Conservation (phyloP, 2,888 invertebrate species). For the Palloptera scutellata region DNA sequence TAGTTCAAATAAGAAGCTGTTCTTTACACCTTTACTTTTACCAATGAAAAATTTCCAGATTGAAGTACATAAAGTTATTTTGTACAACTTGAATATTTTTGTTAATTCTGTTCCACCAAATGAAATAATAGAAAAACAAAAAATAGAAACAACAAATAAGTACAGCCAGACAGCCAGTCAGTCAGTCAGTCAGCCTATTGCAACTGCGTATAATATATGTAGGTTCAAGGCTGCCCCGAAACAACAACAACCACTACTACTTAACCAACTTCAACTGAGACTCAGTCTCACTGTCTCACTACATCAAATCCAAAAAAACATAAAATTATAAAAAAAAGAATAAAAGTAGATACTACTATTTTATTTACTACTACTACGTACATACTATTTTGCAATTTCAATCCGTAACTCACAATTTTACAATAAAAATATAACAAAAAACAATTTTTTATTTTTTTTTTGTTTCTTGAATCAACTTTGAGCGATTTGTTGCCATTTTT, state of each 20-base stretch:
- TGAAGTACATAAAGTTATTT: too few species aligned
- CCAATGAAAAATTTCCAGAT: too few species aligned
- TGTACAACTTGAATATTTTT: too few species aligned
- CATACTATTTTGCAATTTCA: constrained; percentile 13
- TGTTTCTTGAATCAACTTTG: constrained; percentile 30
- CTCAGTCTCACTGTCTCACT: neutral
- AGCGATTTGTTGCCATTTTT: constrained; percentile 48
- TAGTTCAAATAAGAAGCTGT: too few species aligned
- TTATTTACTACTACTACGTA: neutral
- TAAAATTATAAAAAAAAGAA: neutral
- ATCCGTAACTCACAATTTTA: constrained; percentile 3
- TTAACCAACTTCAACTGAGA: neutral
- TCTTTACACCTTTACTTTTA: too few species aligned
- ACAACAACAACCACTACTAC: constrained; percentile 5
- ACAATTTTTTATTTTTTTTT: too few species aligned
- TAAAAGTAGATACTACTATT: neutral
- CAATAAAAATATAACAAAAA: neutral
- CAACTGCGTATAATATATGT: neutral
- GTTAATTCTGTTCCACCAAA: too few species aligned
- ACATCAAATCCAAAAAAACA: neutral
- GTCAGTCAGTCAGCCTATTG: neutral
- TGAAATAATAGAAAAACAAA: too few species aligned
- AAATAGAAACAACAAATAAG: too few species aligned
- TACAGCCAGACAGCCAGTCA: too few species aligned
- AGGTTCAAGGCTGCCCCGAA: constrained; percentile 12